A percentile compares a stretch with the other conserved stretches of the same genome.
phyloP scores from a whole-genome alignment of 2,113 vertebrate species.

The Megalops atlanticus region DNA sequence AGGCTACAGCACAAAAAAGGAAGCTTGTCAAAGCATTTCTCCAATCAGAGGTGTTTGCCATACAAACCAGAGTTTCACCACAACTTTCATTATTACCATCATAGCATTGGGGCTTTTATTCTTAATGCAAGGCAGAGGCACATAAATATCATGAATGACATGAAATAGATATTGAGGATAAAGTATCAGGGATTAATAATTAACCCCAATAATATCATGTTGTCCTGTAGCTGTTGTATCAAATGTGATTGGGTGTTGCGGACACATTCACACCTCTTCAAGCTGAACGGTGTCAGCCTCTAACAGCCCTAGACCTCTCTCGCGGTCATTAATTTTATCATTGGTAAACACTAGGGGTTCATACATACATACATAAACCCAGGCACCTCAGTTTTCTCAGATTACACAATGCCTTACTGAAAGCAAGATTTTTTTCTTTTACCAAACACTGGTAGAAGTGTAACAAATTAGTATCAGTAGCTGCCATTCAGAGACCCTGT shows the following conservation, averaged over 20 bases:
- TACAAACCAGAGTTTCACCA: background rate
- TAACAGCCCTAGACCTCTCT: background rate
- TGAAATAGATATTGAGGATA: background rate
- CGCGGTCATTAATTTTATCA: background rate
- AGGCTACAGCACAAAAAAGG: background rate
- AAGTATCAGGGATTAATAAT: no score
- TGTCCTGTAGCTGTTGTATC: background rate
- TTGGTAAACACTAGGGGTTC: background rate
- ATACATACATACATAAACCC: background rate
- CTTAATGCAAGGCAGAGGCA: background rate
- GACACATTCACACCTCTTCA: background rate
- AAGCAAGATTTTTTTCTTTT: background rate
- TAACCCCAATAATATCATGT: background rate
- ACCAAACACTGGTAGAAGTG: background rate
- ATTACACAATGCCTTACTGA: background rate
- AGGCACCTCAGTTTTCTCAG: background rate
- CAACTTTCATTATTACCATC: no score
- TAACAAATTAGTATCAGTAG: background rate
- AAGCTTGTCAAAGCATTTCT: background rate
- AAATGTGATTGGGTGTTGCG: background rate
- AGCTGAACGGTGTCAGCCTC: background rate
- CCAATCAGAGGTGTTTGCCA: background rate
- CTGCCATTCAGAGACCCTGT: background rate
- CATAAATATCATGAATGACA: background rate
- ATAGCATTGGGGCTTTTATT: no score